A percentile compares a stretch with the other conserved stretches of the same genome.
phyloP scores from a whole-genome alignment of 2,113 vertebrate genomes.

The Cichladusa arquata region DNA sequence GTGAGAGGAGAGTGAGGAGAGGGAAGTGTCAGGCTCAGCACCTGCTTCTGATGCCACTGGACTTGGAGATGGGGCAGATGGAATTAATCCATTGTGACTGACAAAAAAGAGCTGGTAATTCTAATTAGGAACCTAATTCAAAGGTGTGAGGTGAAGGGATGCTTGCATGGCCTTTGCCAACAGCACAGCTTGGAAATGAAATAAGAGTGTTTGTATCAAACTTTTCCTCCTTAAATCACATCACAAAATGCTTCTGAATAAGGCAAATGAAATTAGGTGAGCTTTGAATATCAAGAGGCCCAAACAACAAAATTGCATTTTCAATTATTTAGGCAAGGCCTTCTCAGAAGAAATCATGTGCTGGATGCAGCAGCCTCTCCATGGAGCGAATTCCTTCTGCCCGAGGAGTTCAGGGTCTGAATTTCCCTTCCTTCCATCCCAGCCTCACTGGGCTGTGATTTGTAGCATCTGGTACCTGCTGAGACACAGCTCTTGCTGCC shows the following conservation, averaged over 20 bases:
- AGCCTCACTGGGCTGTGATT: neutral
- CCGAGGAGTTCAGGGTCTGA: neutral
- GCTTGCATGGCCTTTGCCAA: neutral
- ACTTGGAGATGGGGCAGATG: neutral
- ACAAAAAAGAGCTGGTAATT: neutral
- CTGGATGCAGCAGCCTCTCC: neutral
- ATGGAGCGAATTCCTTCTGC: neutral
- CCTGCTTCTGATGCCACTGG: neutral
- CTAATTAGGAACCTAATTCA: neutral
- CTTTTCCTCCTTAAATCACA: slow-evolving; percentile 3
- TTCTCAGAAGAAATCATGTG: neutral
- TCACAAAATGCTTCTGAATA: slow-evolving; percentile 37
- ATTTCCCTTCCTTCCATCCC: neutral
- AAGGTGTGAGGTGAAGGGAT: neutral
- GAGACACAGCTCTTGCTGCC: neutral
- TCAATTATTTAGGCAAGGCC: neutral
- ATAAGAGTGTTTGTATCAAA: slow-evolving; percentile 33
- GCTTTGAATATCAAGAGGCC: slow-evolving; percentile 23
- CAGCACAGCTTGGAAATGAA: slow-evolving; percentile 26
- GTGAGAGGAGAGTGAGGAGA: neutral
- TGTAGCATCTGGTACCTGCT: neutral
- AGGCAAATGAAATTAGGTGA: slow-evolving; percentile 36
- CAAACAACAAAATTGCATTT: slow-evolving; percentile 49
- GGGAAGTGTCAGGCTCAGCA: neutral
- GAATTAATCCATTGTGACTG: slow-evolving; percentile 16